Base-by-base conservation (phyloP, 1,140 invertebrate species). In the Elymnias hypermnestra region DNA sequence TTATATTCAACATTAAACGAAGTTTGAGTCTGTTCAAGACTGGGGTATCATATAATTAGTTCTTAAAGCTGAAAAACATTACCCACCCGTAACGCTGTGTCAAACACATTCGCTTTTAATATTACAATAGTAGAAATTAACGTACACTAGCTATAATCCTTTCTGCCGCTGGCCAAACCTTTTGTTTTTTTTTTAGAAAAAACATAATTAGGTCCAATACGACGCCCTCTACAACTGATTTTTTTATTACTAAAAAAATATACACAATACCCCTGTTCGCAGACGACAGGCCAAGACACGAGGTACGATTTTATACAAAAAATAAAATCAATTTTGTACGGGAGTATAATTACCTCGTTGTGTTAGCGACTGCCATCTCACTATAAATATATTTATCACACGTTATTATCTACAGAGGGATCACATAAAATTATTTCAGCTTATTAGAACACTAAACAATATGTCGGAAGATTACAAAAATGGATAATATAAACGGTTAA, bases 281-380 rank as follows among this genome's bases (percentile, higher is more conserved):
- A 74, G 81, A 85, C 81, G 78, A 82, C 82, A 83, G 82, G 82
- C 82, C 82, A 83, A 85, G 82, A 85, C 82, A 74, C 72, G 71
- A 77, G 77, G 69, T 60, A 74, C 65, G 77, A 84, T 81, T 84
- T 84, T 84, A 84, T 81, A 81, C 75, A 82, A 82, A 84, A 84
- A 79, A 82, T 82, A 84, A 84, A 84, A 84, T 81, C 81, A 78
- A 45, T 53, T 52, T 47, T 63, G 81, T 84, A 84, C 82, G 82
- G 77, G 81, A 79, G 58, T 59, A 60, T 63, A 55, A 65, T 57
- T 68, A 68, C 73, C 81, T 77, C 64, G 14, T 68, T 71, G 75
- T 83, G 76, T 84, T 83, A 84, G 81, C 81, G 50, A 83, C 81
- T 84, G 81, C 68, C 81, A 76, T 83, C 78, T 57, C 50, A 57